Evolutionary conservation across 1,140 invertebrate genomes (phyloP), one percentile per base, ranked within the genome.

Genomic region (Megathymus violae): DNA sequence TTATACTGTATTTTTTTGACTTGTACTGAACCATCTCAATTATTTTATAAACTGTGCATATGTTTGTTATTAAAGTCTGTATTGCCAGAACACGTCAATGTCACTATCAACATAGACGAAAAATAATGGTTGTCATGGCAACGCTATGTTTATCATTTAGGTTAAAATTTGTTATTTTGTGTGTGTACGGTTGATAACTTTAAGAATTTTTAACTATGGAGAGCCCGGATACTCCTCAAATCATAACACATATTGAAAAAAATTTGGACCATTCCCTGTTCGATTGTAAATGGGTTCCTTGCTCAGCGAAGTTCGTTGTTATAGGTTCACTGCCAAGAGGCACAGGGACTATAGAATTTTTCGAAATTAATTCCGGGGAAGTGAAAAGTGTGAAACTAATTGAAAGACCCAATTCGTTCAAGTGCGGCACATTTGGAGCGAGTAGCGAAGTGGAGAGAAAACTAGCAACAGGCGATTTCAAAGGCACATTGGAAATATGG

Each of bases 201-300:
- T 52, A 38, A 43, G 51, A 27, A 34, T 47, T 46, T 47, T 3
- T 43, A 36, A 44, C 25, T 36, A 74, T 93, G 93, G 92, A 93
- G 25, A 71, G 78, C 25, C 44, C 96, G 82, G 94, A 95, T 59
- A 98, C 97, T 69, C 97, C 98, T 0, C 97, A 98, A 91, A 96
- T 99, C 69, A 97, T 99, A 69, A 94, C 95, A 59, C 97, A 98
- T 81, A 93, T 95, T 11, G 96, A 98, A 79, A 96, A 97, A 85
- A 92, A 94, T 22, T 78, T 98, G 0, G 94, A 96, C 81, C 98
- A 96, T 90, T 97, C 97, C 4, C 80, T 98, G 11, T 98, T 97
- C 86, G 97, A 98, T 80, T 93, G 94, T n/a, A 97, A 97, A 92
- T 99, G 98, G 98, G 95, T 99, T 75, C 98, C 98, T 0, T 95